Evolutionary conservation across 2,797 vertebrate species (phyloP).

Genomic region (Cetoscarus ocellatus): DNA sequence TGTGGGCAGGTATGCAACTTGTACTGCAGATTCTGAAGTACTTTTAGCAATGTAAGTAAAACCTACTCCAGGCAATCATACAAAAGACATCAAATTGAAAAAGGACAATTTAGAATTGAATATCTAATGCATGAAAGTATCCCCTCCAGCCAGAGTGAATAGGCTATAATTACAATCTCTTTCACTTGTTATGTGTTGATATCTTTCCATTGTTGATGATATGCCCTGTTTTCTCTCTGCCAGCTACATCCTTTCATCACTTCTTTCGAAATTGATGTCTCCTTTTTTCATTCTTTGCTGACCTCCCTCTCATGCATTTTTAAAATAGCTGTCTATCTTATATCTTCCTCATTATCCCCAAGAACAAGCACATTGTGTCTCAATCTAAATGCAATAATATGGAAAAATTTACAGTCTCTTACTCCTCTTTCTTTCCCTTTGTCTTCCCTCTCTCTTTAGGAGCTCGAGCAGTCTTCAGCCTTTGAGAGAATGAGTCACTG

Average conservation of each 20-base stretch:
- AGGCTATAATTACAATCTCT: conserved; percentile 65
- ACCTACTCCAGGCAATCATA: background rate
- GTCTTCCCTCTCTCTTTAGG: conserved; percentile 68
- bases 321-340: conserved; percentile 56
- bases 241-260: conserved; percentile 53
- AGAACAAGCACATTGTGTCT: conserved; percentile 44
- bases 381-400: conserved; percentile 58
- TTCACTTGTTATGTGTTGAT: conserved; percentile 57
- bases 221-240: conserved; percentile 32
- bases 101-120: conserved; percentile 5
- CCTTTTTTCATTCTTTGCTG: conserved; percentile 32
- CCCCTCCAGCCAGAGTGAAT: conserved; percentile 53
- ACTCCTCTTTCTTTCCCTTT: conserved; percentile 52
- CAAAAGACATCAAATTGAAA: background rate
- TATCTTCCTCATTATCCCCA: conserved; percentile 58
- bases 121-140: conserved; percentile 49
- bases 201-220: conserved; percentile 35
- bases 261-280: conserved; percentile 48
- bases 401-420: conserved; percentile 60
- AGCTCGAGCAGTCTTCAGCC: conserved; percentile 55
- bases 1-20: too few species aligned
- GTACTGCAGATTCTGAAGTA: too few species aligned
- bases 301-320: conserved; percentile 64
- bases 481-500: conserved; percentile 68
- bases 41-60: background rate